phyloP scores from a whole-genome alignment of 2,797 vertebrate genomes.

The Balearica regulorum region DNA sequence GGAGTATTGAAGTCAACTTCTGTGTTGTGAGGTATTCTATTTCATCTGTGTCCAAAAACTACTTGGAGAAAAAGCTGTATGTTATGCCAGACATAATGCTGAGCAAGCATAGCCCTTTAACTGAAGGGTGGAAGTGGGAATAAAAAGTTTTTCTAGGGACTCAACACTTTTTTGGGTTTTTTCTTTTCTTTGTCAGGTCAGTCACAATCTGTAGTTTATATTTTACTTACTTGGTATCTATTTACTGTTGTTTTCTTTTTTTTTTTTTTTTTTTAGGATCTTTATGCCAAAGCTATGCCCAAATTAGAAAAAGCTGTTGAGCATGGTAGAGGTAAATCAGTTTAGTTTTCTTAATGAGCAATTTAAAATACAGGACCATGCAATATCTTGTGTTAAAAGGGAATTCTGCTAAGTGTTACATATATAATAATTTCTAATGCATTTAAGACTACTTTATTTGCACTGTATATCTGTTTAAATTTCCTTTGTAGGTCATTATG shows the following conservation, averaged over 20 bases:
- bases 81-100: neutral
- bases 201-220: neutral
- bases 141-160: neutral
- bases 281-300: slow-evolving; percentile 80
- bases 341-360: slow-evolving; percentile 53
- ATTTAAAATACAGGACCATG: neutral
- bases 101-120: neutral
- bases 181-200: neutral
- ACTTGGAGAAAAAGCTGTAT: neutral
- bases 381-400: neutral
- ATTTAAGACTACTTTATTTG: neutral
- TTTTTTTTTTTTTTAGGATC: slow-evolving; percentile 71
- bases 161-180: neutral
- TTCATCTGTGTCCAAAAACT: neutral
- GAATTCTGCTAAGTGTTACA: neutral
- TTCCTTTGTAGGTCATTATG: neutral
- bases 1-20: neutral
- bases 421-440: neutral
- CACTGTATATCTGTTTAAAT: neutral
- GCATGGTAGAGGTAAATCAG: slow-evolving; percentile 79
- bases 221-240: slow-evolving; percentile 14
- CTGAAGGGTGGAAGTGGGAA: neutral
- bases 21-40: neutral
- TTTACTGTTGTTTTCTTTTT: neutral
- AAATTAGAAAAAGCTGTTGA: slow-evolving; percentile 74